Evolutionary conservation across 2,113 vertebrate species (phyloP).

Genomic region (Hippocampus zosterae): DNA sequence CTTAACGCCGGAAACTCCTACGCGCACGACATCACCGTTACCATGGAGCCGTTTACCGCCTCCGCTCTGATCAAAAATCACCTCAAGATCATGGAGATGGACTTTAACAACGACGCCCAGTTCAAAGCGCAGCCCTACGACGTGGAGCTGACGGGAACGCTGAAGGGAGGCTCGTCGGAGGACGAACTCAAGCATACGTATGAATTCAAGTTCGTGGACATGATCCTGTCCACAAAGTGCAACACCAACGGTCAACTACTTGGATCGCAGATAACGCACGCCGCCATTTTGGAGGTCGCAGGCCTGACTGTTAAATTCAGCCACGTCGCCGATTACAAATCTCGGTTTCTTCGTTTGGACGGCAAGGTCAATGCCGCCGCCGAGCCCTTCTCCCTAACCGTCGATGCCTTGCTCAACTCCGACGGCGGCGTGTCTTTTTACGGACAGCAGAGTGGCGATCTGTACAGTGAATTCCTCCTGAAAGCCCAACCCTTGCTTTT

Average conservation of each 20-base stretch:
- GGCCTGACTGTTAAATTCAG: conserved; percentile 77
- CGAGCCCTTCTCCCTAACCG: conserved; percentile 75
- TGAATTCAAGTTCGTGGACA: conserved; percentile 70
- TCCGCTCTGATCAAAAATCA: conserved; percentile 72
- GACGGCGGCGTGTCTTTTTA: conserved; percentile 71
- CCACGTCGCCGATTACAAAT: conserved; percentile 74
- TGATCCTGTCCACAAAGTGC: conserved; percentile 74
- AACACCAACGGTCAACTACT: conserved; percentile 77
- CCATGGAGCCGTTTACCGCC: conserved; percentile 69
- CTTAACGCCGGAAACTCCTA: conserved; percentile 77
- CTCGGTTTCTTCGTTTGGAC: conserved; percentile 74
- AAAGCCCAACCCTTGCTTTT: conserved; percentile 81
- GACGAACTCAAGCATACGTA: conserved; percentile 82
- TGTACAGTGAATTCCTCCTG: conserved; percentile 85
- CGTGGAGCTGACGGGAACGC: conserved; percentile 74
- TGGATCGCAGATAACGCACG: conserved; percentile 73
- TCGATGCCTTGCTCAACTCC: conserved; percentile 76
- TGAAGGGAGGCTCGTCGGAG: conserved; percentile 72
- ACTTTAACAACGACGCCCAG: conserved; percentile 74
- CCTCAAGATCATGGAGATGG: conserved; percentile 73
- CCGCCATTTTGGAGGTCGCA: conserved; percentile 71
- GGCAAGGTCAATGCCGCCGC: conserved; percentile 71
- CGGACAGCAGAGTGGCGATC: conserved; percentile 79
- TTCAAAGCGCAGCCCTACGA: conserved; percentile 76
- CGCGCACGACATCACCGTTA: conserved; percentile 79